Evolutionary conservation across 2,113 vertebrate species (phyloP), one percentile per base, ranked within the genome.

Genomic region (Platysternon megacephalum): DNA sequence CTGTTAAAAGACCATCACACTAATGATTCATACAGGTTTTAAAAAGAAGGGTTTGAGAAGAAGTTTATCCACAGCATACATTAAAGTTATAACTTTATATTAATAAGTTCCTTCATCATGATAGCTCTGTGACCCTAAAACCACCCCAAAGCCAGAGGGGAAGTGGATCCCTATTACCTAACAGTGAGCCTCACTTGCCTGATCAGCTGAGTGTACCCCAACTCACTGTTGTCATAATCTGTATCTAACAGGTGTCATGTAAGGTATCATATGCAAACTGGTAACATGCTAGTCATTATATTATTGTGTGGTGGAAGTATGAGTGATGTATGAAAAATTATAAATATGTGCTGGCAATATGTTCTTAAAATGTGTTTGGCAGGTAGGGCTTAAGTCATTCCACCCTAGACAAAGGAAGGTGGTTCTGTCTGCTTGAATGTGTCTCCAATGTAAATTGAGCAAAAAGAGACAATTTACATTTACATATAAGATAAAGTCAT

Each of bases 11-110:
- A 87, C 22, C 74, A 95, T 44, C 26, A 84, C 88, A 74, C n/a
- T 93, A 89, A 92, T 55, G 28, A 58, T 74, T 97, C 81, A 79
- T 86, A 65, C 68, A 89, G 93, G 52, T 83, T 46, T 91, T 86
- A 65, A n/a, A 93, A 46, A 22, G 80, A 95, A 91, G 29, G 28
- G 17, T 74, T 82, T 80, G 32, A 88, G 88, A 91, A 88, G 58
- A 82, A 94, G 85, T 84, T 14, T 2, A 65, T 53, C 84, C 91
- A 81, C 53, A 56, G 39, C 49, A 16, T 90, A 79, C 35, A 72
- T 42, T 42, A 46, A 78, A 46, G 26, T 44, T 29, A 46, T 46
- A 78, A 78, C 11, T 26, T 72, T 29, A 0, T 72, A 39, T 39
- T 11, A 72, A 39, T 78, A 78, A 61, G 19, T 82, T 93, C 82